Evolutionary conservation across 92 coral and sea anemone species (phyloP).

Genomic region (Bergia puertoricense): DNA sequence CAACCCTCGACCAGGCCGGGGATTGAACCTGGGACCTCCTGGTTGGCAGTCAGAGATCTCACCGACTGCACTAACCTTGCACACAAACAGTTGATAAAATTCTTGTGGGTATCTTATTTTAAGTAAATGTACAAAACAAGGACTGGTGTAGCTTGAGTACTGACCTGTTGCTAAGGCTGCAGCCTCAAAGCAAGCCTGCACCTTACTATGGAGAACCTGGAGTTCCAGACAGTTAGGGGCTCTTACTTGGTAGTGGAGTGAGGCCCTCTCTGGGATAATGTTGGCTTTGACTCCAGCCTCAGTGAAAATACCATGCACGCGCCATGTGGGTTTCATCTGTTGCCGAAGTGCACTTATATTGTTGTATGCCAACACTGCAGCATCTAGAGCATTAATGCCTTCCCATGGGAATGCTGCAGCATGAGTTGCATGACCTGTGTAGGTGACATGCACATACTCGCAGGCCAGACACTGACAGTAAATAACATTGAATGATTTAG

Average conservation of each 20-base stretch:
- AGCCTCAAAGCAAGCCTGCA: slow-evolving; percentile 70
- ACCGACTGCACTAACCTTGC: too few species aligned
- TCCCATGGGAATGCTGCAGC: slow-evolving; percentile 98
- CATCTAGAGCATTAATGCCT: slow-evolving; percentile 93
- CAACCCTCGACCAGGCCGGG: too few species aligned
- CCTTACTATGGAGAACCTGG: slow-evolving; percentile 62
- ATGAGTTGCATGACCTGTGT: slow-evolving; percentile 81
- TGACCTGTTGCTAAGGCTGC: slow-evolving; percentile 92
- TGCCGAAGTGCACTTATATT: slow-evolving; percentile 86
- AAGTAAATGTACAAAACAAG: too few species aligned
- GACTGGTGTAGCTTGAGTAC: not conserved
- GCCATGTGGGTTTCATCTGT: slow-evolving; percentile 93
- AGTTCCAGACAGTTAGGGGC: slow-evolving; percentile 82
- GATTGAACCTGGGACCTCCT: too few species aligned
- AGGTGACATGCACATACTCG: slow-evolving; percentile 61
- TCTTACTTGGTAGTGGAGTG: slow-evolving; percentile 66
- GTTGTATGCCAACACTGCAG: slow-evolving; percentile 90
- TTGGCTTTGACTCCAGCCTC: slow-evolving; percentile 88
- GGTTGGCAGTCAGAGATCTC: too few species aligned
- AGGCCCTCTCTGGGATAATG: slow-evolving; percentile 83
- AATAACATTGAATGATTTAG: slow-evolving; percentile 77
- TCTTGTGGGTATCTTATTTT: too few species aligned
- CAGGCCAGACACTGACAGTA: slow-evolving; percentile 76
- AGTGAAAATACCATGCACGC: slow-evolving; percentile 88
- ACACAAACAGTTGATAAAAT: too few species aligned